These are phyloP conservation scores for Mimumesa dahlbomi DNA, from an alignment of 2,888 invertebrate genomes.

Conservation along the genomic window DNA sequence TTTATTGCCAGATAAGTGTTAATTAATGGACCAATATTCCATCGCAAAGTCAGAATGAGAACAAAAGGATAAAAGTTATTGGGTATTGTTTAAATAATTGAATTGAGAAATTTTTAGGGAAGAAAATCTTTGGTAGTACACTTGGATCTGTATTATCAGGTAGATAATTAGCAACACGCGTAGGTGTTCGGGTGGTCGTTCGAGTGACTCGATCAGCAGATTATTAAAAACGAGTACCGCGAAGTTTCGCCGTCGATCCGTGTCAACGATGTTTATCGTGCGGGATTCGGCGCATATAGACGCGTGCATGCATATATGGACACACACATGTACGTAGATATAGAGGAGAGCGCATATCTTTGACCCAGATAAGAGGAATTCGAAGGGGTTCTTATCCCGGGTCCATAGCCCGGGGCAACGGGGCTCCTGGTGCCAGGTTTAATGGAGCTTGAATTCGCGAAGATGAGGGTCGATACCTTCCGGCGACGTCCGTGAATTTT, in stretches of 20 bases:
- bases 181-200: too few species aligned
- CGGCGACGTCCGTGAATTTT: conserved; percentile 41
- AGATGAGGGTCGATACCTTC: conserved; percentile 49
- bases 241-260: conserved; percentile 40
- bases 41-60: too few species aligned
- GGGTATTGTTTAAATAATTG: too few species aligned
- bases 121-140: too few species aligned
- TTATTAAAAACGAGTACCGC: conserved; percentile 31
- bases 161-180: too few species aligned
- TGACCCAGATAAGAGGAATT: conserved; percentile 66
- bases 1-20: too few species aligned
- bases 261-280: conserved; percentile 60
- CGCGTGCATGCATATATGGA: neutral
- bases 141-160: too few species aligned
- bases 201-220: conserved; percentile 6
- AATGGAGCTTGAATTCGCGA: conserved; percentile 64
- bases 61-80: too few species aligned
- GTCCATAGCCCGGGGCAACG: conserved; percentile 52
- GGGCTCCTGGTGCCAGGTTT: conserved; percentile 49
- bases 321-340: conserved; percentile 13
- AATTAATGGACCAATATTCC: too few species aligned
- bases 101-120: too few species aligned
- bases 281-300: conserved; percentile 23
- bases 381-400: conserved; percentile 61
- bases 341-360: conserved; percentile 49